Conservation (phyloP, 1,140 invertebrate species). For the Linepithema humile region DNA sequence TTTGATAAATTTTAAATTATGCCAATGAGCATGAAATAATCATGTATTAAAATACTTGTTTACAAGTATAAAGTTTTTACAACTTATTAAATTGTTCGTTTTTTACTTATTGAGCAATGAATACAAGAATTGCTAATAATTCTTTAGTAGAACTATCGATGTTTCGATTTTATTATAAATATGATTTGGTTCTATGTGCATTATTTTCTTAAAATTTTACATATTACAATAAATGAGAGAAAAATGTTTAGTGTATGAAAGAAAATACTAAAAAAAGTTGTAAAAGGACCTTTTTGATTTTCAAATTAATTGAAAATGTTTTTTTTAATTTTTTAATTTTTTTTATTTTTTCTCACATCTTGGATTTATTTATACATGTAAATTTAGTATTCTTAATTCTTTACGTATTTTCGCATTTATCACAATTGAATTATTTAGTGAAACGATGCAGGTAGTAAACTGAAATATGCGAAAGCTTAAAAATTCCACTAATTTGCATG, state of each 20-base stretch:
- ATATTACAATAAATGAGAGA: too few relatives aligned
- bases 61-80: too few relatives aligned
- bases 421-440: background rate
- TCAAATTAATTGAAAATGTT: too few relatives aligned
- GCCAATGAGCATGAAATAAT: background rate
- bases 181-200: background rate
- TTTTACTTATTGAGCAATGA: background rate
- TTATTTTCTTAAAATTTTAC: background rate
- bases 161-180: background rate
- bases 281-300: too few relatives aligned
- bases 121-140: background rate
- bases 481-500: background rate
- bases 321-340: too few relatives aligned
- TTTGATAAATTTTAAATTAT: slow-evolving; percentile 20
- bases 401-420: background rate
- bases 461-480: background rate
- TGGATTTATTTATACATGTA: background rate
- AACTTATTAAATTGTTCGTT: too few relatives aligned
- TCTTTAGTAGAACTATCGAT: background rate
- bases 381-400: background rate
- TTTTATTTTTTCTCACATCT: too few relatives aligned
- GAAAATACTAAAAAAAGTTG: too few relatives aligned
- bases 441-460: background rate
- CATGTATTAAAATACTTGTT: background rate
- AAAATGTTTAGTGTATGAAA: too few relatives aligned